Base-by-base conservation (phyloP, 2,888 invertebrate species). In the Lordiphosa andalusiaca region DNA sequence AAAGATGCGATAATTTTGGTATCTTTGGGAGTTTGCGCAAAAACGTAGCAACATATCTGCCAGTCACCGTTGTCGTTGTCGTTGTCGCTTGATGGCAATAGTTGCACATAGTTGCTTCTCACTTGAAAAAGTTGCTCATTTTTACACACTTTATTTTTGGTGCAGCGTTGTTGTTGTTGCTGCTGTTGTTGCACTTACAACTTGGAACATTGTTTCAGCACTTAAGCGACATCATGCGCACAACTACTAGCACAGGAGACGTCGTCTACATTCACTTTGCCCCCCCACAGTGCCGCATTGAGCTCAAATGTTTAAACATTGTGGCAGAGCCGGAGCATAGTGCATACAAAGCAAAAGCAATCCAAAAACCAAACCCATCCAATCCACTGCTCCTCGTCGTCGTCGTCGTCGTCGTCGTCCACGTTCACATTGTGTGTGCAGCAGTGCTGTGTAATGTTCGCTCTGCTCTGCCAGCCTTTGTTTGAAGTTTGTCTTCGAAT, bases 151-250 rank as follows among this genome's bases (percentile, higher is more conserved):
- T 80, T 76, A 76, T 80, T 76, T 76, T 76, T 69, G 75, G 80
- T 75, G 76, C 80, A 76, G 58, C 50, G 39, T 44, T 63, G 51
- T 40, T 53, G 49, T 58, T 58, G 59, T 40, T 58, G 66, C 42
- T 64, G 69, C 46, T 67, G 71, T 64, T 64, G 80, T 68, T 82
- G 83, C 76, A 76, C 78, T 80, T 80, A 81, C 83, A 83, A 83
- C 80, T 80, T 74, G 80, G 72, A 81, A 81, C 80, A 81, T 76
- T 81, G 80, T 83, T 81, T 83, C 83, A 83, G 72, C 83, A 83
- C 82, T 80, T 80, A 82, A 75, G 82, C 78, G 78, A 80, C 78
- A 80, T 78, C 82, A 82, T 71, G 73, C 69, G 71, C 56, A 62
- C 62, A 56, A 50, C 57, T 48, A 51, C 52, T 66, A 52, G 56